Evolutionary conservation across 2,888 invertebrate genomes (phyloP).

Genomic region (Cerceris ruficornis): DNA sequence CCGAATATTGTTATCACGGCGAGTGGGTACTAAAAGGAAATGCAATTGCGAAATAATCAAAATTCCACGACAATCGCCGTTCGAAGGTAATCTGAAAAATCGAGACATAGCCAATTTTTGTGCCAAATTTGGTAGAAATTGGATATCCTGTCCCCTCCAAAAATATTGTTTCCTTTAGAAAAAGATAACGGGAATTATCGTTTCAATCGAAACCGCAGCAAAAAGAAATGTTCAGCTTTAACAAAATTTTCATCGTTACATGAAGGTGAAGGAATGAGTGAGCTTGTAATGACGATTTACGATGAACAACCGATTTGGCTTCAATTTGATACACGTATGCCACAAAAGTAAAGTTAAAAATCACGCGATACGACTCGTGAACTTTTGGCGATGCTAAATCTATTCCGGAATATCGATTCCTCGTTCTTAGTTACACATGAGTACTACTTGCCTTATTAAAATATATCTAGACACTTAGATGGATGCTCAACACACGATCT

Average conservation of each 20-base stretch:
- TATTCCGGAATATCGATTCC: slow-evolving; percentile 46
- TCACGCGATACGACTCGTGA: too few species aligned
- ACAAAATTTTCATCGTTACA: too few species aligned
- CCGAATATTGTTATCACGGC: background rate
- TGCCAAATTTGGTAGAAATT: slow-evolving; percentile 60
- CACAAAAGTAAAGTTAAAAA: too few species aligned
- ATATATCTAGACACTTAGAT: slow-evolving; percentile 72
- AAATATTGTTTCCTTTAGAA: slow-evolving; percentile 10
- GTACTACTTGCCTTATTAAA: slow-evolving; percentile 71
- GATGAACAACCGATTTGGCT: too few species aligned
- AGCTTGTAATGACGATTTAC: too few species aligned
- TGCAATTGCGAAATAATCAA: background rate
- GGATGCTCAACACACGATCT: slow-evolving; percentile 73
- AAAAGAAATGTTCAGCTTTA: too few species aligned
- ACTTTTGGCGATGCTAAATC: slow-evolving; percentile 33
- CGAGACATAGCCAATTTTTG: slow-evolving; percentile 44
- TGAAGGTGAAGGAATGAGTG: too few species aligned
- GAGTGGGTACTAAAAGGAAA: background rate
- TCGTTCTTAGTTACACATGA: slow-evolving; percentile 58
- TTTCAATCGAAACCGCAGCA: too few species aligned
- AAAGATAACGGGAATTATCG: too few species aligned
- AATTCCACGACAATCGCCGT: too few species aligned
- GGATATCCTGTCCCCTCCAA: background rate
- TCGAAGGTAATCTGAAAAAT: background rate
- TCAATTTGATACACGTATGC: too few species aligned